Base-by-base conservation (phyloP, 2,888 invertebrate species). In the Tenthredo livida region DNA sequence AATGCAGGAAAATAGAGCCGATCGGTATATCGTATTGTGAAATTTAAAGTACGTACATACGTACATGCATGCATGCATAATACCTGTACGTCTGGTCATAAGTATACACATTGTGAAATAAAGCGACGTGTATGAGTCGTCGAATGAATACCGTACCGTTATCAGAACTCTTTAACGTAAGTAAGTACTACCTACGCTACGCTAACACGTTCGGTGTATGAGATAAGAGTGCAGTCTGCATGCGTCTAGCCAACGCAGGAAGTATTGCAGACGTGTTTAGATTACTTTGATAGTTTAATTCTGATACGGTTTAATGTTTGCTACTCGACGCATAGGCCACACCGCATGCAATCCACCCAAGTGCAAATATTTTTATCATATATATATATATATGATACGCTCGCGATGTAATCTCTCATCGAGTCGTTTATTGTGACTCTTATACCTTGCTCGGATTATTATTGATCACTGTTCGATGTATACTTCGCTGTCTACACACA, bases 261-360 rank as follows among this genome's bases (percentile, higher is more conserved):
- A 88, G 87, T 87, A 87, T 67, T 85, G 85, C 88, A 88, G 88
- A 87, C 88, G 86, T 85, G 86, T 84, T 85, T 86, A 86, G 88
- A 87, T 87, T 85, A 87, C 87, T 61, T 85, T 86, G 86, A 86
- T 87, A 88, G 88, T 87, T 88, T 88, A 87, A 88, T 87, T 87
- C 85, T 86, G 86, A 88, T 86, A 87, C 84, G 85, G 65, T 50
- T 47, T 47, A 47, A 25, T 70, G 78, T 80, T 83, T 83, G 83
- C 83, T 67, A 47, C 67, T 1, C 50, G 37, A 67, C 47, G 43
- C 37, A 58, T 58, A 37, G 75, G 37, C 43, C 54, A 77, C 50
- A 37, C 77, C 2, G 29, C 54, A 54, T 37, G 37, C 37, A 37
- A 37, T 37, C 0, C 37, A 37, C 0, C 37, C 33, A 33, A 29